phyloP scores from a whole-genome alignment of 2,113 vertebrate species.

The Catharus fuscescens region DNA sequence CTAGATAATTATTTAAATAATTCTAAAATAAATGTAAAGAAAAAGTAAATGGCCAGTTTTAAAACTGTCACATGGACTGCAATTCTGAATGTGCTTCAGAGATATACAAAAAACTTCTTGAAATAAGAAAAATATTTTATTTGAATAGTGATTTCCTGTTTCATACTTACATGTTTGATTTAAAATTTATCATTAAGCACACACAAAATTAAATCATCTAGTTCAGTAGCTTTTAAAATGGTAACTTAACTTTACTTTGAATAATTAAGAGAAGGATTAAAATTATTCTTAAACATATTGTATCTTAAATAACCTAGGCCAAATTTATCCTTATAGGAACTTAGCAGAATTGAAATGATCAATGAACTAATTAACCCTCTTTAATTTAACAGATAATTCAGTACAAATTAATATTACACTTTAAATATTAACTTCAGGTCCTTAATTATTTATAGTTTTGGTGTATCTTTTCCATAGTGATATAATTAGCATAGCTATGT shows the following conservation, averaged over 20 bases:
- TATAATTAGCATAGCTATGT: not conserved
- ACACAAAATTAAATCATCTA: not conserved
- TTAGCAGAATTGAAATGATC: not conserved
- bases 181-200: not conserved
- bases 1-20: not conserved
- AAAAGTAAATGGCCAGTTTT: not conserved
- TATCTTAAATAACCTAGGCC: not conserved
- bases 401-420: not conserved
- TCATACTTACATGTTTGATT: not conserved
- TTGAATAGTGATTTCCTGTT: not conserved
- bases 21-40: not conserved
- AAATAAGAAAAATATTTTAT: not conserved
- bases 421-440: not conserved
- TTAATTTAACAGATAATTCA: not conserved
- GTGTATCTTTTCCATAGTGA: not conserved
- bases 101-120: not conserved
- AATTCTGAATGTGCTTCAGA: not conserved
- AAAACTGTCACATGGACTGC: not conserved
- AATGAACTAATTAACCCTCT: not conserved
- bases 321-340: not conserved
- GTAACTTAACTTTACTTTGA: not conserved
- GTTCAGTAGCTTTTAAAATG: not conserved
- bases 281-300: not conserved
- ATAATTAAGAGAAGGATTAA: not conserved
- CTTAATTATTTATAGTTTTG: conserved; percentile 6